Conservation (phyloP, 2,888 invertebrate species). For the Tetrapedia diversipes region DNA sequence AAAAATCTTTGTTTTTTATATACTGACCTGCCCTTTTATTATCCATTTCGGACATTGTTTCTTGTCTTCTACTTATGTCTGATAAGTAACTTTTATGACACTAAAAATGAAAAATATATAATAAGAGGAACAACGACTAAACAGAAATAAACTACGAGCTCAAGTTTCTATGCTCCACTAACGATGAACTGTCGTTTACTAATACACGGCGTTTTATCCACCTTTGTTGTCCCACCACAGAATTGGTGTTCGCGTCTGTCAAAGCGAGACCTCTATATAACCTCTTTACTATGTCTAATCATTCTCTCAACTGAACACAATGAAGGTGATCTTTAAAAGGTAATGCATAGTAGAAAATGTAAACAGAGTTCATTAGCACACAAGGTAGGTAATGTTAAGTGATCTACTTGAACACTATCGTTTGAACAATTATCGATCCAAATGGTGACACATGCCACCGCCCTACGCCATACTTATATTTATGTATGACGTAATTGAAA, state of each 20-base stretch:
- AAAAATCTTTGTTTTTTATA: not conserved
- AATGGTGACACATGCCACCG: constrained; percentile 56
- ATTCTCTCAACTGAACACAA: not conserved
- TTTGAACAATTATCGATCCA: constrained; percentile 58
- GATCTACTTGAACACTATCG: constrained; percentile 28
- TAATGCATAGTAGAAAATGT: constrained; percentile 14
- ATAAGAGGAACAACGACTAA: not conserved
- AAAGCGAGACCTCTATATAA: constrained; percentile 46
- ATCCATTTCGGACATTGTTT: constrained; percentile 51
- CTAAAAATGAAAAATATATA: constrained; percentile 6
- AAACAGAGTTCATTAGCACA: constrained; percentile 6
- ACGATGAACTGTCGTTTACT: constrained; percentile 57
- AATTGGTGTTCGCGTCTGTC: constrained; percentile 45
- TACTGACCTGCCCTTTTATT: constrained; percentile 59
- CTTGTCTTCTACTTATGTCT: not conserved
- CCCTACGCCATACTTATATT: constrained; percentile 62
- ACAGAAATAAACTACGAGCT: not conserved
- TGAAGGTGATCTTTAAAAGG: constrained; percentile 10
- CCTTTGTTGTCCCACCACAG: constrained; percentile 38
- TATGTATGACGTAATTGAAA: constrained; percentile 59
- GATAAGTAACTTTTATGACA: constrained; percentile 12
- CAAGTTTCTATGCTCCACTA: constrained; percentile 5
- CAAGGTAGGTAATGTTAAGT: constrained; percentile 2
- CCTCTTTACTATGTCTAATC: constrained; percentile 22
- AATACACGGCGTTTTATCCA: constrained; percentile 28